Evolutionary conservation across 2,888 invertebrate species (phyloP), one percentile per base, ranked within the genome.

Genomic region (Julus scanicus): DNA sequence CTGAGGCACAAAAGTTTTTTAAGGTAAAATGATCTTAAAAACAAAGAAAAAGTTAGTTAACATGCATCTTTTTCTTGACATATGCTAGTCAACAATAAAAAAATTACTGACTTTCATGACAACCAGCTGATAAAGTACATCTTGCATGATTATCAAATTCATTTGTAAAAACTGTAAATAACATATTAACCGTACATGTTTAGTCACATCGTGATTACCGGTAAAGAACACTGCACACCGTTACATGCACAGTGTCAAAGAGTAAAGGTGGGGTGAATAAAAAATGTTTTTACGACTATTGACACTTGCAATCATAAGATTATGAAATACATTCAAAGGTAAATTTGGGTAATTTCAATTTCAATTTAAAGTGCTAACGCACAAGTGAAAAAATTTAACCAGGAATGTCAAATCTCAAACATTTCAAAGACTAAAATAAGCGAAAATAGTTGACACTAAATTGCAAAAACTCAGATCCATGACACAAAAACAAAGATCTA

Each of bases 181-280:
- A n/a, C 71, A 71, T 29, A 1, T 29, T 71, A 71, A 71, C 29
- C 71, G 11, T 71, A 20, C n/a, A 71, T 29, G 71, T 20, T 71
- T 71, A 29, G 71, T 71, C 71, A 71, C 71, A 71, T 71, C 71
- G 71, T 71, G 71, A 71, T 71, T 71, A 71, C 71, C 29, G 71
- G 71, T 29, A 71, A 20, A 29, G 71, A 71, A 71, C 71, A 71
- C 71, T 71, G 71, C 71, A 20, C 71, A 29, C 9, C 29, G 8
- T 71, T 29, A 71, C 29, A 29, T 8, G 71, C 71, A 44, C 44
- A 71, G 71, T 71, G 71, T 71, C 71, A 29, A 29, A 29, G 8
- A 6, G 29, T 29, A 8, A 71, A 71, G 71, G 71, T 20, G 71
- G 71, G 29, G 71, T 71, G 71, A 71, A 71, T 71, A 71, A 9